Evolutionary conservation across 1,140 invertebrate genomes (phyloP).

Genomic region (Homalodisca vitripennis): DNA sequence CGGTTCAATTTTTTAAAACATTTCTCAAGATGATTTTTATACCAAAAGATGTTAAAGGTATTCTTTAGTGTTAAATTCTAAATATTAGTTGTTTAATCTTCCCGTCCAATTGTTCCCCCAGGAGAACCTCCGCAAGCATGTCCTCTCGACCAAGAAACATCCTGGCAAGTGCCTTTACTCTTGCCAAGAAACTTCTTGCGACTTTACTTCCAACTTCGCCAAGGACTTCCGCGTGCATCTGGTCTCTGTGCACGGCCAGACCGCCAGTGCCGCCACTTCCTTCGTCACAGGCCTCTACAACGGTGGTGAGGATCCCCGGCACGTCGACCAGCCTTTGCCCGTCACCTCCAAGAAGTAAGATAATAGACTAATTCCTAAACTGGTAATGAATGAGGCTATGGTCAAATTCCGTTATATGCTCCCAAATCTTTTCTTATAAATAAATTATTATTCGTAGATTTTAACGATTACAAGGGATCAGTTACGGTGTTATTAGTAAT

Average conservation of each 20-base stretch:
- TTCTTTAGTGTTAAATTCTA: too few relatives aligned
- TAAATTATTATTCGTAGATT: too few relatives aligned
- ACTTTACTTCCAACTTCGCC: conserved; percentile 62
- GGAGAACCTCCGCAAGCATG: conserved; percentile 86
- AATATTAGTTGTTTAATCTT: too few relatives aligned
- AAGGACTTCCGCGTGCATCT: conserved; percentile 68
- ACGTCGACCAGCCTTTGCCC: conserved; percentile 29
- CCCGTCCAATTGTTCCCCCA: conserved; percentile 46
- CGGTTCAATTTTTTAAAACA: too few relatives aligned
- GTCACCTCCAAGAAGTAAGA: conserved; percentile 6
- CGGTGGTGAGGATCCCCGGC: conserved; percentile 43
- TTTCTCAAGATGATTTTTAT: too few relatives aligned
- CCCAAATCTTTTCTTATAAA: too few relatives aligned
- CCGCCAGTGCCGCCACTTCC: conserved; percentile 47
- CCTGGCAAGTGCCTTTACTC: conserved; percentile 73
- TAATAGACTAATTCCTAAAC: not conserved
- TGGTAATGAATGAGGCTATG: too few relatives aligned
- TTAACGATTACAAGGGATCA: too few relatives aligned
- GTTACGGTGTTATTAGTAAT: too few relatives aligned
- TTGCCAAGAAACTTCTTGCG: conserved; percentile 51
- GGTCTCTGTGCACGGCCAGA: conserved; percentile 54
- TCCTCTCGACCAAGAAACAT: conserved; percentile 75
- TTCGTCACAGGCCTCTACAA: conserved; percentile 53
- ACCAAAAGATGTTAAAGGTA: too few relatives aligned
- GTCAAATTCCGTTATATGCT: too few relatives aligned